These are phyloP conservation scores for Orycteropus afer DNA, from an alignment of 2,113 vertebrate species.

Conservation along the genomic window DNA sequence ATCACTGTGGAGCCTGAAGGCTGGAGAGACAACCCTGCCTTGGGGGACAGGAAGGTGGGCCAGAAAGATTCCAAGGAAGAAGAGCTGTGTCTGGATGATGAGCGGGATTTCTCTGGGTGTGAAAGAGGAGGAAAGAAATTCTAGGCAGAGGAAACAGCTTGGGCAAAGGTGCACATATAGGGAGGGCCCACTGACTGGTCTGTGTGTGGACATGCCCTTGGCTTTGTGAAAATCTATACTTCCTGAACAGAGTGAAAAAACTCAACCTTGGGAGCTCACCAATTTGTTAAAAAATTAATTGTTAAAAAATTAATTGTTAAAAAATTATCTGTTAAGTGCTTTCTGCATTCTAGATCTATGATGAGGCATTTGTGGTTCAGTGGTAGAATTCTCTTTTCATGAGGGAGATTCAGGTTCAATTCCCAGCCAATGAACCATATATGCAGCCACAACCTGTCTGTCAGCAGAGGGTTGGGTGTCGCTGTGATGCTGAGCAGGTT, in stretches of 20 bases:
- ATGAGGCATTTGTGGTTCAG: not conserved
- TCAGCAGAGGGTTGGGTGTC: not conserved
- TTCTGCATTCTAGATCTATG: not conserved
- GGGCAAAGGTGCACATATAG: not conserved
- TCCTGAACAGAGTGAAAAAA: not conserved
- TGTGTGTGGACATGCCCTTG: not conserved
- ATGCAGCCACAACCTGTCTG: not conserved
- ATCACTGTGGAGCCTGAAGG: not conserved
- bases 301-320: not conserved
- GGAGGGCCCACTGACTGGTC: fast-evolving
- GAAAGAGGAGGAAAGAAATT: too few relatives aligned
- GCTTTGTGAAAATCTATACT: not conserved
- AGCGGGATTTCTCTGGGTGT: not conserved
- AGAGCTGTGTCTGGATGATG: not conserved
- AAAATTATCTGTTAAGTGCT: not conserved
- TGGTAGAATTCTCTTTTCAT: not conserved
- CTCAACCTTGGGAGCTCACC: not conserved
- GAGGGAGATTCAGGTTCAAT: not conserved
- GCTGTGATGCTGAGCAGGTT: not conserved
- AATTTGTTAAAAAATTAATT: not conserved
- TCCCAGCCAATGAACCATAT: not conserved
- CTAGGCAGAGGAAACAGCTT: not conserved
- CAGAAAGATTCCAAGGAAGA: not conserved
- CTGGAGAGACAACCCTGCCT: not conserved
- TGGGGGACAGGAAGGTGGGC: not conserved